Evolutionary conservation across 2,888 invertebrate species (phyloP), one percentile per base, ranked within the genome.

Genomic region (Nomada ferruginata): DNA sequence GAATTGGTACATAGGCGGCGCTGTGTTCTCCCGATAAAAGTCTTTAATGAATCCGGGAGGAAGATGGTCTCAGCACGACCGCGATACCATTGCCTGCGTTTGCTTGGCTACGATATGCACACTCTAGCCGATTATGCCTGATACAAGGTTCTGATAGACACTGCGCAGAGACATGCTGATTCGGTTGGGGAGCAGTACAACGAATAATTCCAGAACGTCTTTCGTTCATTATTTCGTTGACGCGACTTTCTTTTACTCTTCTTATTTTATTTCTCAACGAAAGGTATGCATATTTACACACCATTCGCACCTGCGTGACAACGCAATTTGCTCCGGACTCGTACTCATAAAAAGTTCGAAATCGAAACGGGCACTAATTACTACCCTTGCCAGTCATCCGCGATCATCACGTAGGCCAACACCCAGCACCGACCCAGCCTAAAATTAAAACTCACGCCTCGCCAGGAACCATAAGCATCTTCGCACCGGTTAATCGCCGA

Each of bases 21-120:
- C 90, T 91, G 93, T 93, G 92, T 92, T 93, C 91, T 91, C 87
- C 89, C 92, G 92, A 93, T 93, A 93, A 93, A 92, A 91, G 90
- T 88, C 84, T 90, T 90, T 90, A 90, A 90, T 90, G 89, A 90
- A 90, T 89, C 89, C 90, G 72, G 76, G 60, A 78, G 83, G 83
- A 89, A 83, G 88, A 89, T 84, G 78, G 72, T 79, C 65, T 66
- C 69, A 77, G 76, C 83, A 79, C 81, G 79, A 77, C 75, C 79
- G 80, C 82, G 74, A 81, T 83, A 76, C 55, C 68, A 72, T 73
- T 71, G 59, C 66, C 50, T 11, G 63, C 57, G 78, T 76, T 60
- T 84, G 65, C 77, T 59, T 18, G 36, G 50, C 61, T 18, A 15
- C 61, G 76, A 76, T 85, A 76, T 44, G 15, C 53, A 73, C 52